Conservation (phyloP, 2,888 invertebrate species). For the Platerodrilus igneus region DNA sequence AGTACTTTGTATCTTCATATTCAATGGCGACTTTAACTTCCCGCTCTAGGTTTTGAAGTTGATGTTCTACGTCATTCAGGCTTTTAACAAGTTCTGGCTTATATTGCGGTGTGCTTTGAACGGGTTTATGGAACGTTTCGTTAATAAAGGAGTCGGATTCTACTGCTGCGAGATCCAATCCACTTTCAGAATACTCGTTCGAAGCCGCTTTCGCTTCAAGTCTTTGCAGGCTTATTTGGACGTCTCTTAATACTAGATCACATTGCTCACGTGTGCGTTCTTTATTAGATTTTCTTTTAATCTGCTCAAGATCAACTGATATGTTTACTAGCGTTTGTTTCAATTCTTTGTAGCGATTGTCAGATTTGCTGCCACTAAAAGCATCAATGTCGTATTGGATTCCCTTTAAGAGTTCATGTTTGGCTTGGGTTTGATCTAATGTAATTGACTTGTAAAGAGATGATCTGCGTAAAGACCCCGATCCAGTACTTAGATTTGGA, state of each 20-base stretch:
- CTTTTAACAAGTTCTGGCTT: background rate
- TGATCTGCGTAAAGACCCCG: too few relatives aligned
- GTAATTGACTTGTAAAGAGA: conserved; percentile 2
- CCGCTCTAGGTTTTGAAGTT: conserved; percentile 20
- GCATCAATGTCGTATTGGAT: conserved; percentile 17
- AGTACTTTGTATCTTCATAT: conserved; percentile 24
- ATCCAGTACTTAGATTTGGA: too few relatives aligned
- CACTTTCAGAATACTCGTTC: conserved; percentile 20
- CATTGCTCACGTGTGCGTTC: conserved; percentile 11
- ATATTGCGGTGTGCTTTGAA: conserved; percentile 3
- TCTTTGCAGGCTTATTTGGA: conserved; percentile 19
- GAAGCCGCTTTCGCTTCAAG: conserved; percentile 21
- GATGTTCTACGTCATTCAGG: conserved; percentile 23
- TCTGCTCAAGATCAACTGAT: conserved; percentile 18
- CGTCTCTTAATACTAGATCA: conserved; percentile 19
- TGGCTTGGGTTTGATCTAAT: conserved; percentile 5
- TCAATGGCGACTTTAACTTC: conserved; percentile 25
- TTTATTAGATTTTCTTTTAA: conserved; percentile 17
- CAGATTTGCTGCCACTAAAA: conserved; percentile 20
- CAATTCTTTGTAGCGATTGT: conserved; percentile 19
- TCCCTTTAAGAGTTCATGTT: background rate
- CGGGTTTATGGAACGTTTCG: conserved; percentile 12
- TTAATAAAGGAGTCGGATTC: conserved; percentile 33
- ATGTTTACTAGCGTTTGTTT: conserved; percentile 17
- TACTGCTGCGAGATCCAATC: conserved; percentile 31